These are phyloP conservation scores for Tyrannus savana DNA, from an alignment of 2,113 vertebrate species.

Conservation along the genomic window DNA sequence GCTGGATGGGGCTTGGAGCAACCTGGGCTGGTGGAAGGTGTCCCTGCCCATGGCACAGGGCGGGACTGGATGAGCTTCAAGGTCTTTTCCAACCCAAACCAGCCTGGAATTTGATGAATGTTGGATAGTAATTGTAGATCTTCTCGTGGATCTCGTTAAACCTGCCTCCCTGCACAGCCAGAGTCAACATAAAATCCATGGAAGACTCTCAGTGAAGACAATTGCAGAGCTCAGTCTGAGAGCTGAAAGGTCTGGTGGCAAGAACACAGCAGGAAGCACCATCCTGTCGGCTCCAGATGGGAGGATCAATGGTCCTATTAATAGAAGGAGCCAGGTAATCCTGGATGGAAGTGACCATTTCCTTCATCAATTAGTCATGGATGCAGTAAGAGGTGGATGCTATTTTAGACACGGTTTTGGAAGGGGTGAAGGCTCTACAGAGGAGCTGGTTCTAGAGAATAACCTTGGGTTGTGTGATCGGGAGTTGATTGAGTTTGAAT, in stretches of 20 bases:
- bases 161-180: not conserved
- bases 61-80: fast-evolving
- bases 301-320: not conserved
- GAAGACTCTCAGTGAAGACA: not conserved
- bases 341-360: not conserved
- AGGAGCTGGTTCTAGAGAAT: not conserved
- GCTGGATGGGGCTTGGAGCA: not conserved
- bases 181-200: not conserved
- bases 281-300: not conserved
- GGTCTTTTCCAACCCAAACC: not conserved
- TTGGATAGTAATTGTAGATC: not conserved
- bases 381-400: not conserved
- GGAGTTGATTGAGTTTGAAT: not conserved
- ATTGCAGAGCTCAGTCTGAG: not conserved
- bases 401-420: not conserved
- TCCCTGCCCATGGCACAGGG: not conserved
- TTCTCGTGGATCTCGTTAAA: not conserved
- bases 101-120: not conserved
- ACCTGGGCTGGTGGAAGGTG: not conserved
- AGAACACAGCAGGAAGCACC: not conserved
- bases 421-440: not conserved
- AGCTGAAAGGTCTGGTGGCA: not conserved
- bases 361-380: not conserved
- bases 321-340: not conserved
- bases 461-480: not conserved